Evolutionary conservation across 2,888 invertebrate genomes (phyloP).

Genomic region (Augochlorella aurata): DNA sequence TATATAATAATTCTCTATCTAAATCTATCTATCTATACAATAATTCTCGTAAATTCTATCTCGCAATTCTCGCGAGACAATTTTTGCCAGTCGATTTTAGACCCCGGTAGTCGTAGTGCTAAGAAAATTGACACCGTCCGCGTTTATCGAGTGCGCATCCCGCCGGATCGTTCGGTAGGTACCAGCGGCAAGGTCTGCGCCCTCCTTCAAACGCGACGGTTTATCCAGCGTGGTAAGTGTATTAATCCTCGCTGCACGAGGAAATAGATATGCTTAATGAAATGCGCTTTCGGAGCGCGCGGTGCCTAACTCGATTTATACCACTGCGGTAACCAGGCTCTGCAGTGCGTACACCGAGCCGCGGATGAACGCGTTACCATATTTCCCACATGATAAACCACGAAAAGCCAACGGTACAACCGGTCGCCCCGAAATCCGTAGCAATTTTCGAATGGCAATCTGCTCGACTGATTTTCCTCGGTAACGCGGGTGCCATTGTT

Average conservation of each 20-base stretch:
- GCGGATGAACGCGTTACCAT: slow-evolving; percentile 64
- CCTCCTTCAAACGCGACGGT: slow-evolving; percentile 6
- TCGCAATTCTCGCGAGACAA: too few species aligned
- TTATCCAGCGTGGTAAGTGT: slow-evolving; percentile 56
- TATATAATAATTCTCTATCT: too few species aligned
- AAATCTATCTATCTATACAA: too few species aligned
- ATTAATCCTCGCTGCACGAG: slow-evolving; percentile 56
- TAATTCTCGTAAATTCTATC: too few species aligned
- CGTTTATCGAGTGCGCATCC: not conserved
- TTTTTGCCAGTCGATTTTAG: too few species aligned
- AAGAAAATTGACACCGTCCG: too few species aligned
- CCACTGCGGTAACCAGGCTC: slow-evolving; percentile 48
- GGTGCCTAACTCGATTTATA: slow-evolving; percentile 64
- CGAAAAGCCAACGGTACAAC: slow-evolving; percentile 47
- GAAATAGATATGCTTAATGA: slow-evolving; percentile 69
- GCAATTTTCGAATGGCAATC: slow-evolving; percentile 22
- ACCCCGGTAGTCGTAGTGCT: too few species aligned
- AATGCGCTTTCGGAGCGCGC: slow-evolving; percentile 57
- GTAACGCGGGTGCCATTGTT: not conserved
- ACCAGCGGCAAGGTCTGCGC: not conserved
- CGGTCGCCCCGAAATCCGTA: not conserved
- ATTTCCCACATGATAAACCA: slow-evolving; percentile 63
- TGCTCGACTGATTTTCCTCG: slow-evolving; percentile 29
- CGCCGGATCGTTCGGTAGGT: not conserved
- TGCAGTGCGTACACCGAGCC: slow-evolving; percentile 50